A percentile compares a stretch with the other conserved stretches of the same genome.
Conservation (phyloP, 2,113 vertebrate species). For the Sciurus niger region DNA sequence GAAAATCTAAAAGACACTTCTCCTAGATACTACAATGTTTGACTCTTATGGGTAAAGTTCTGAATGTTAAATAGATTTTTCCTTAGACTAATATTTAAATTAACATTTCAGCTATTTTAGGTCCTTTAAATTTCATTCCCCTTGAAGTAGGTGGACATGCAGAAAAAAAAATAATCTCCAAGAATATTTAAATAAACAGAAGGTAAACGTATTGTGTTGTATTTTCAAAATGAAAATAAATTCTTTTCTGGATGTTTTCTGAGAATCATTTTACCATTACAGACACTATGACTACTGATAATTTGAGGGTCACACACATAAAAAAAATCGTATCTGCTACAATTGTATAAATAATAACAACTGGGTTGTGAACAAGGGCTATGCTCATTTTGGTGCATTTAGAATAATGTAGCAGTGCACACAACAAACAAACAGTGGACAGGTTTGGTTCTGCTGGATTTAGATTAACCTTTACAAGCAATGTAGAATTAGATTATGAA, state of each 20-base stretch:
- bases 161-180: constrained; percentile 28
- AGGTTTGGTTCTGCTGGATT: constrained; percentile 64
- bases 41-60: background rate
- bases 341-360: background rate
- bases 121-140: background rate
- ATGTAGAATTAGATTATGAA: constrained; percentile 74
- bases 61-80: background rate
- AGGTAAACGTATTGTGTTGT: background rate
- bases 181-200: constrained; percentile 41
- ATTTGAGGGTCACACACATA: background rate
- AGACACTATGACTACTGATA: constrained; percentile 21
- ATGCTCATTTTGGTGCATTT: constrained; percentile 56
- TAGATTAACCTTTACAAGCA: constrained; percentile 83
- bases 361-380: constrained; percentile 26
- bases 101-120: constrained; percentile 34
- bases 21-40: background rate
- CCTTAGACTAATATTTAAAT: constrained; percentile 44
- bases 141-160: background rate
- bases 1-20: constrained; percentile 9
- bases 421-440: constrained; percentile 57
- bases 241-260: constrained; percentile 37
- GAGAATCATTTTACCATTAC: constrained; percentile 48
- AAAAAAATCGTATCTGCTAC: background rate
- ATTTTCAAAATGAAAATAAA: constrained; percentile 57
- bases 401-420: constrained; percentile 51